These are phyloP conservation scores for Seira musarum DNA, from an alignment of 2,888 invertebrate species.

Conservation along the genomic window DNA sequence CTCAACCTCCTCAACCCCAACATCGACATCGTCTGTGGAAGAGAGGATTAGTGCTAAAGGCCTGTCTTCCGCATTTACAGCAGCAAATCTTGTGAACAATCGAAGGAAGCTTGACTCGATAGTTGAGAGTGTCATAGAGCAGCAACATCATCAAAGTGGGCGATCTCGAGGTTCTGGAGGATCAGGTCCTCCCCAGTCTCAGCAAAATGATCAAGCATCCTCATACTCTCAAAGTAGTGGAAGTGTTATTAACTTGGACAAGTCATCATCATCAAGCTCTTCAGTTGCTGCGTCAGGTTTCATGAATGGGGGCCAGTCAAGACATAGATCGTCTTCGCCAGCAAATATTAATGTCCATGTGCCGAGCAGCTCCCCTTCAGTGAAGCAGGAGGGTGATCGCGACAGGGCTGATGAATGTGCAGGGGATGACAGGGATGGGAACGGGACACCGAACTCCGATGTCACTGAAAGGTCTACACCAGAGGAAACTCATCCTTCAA, in stretches of 20 bases:
- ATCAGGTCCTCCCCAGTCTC: constrained; percentile 36
- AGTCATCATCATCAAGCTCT: constrained; percentile 47
- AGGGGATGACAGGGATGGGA: constrained; percentile 72
- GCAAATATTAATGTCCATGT: constrained; percentile 55
- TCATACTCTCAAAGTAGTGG: constrained; percentile 50
- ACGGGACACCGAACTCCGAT: constrained; percentile 74
- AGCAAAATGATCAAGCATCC: constrained; percentile 45
- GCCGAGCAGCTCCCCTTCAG: constrained; percentile 58
- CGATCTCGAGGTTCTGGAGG: constrained; percentile 50
- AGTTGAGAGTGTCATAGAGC: constrained; percentile 64
- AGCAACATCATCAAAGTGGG: constrained; percentile 54
- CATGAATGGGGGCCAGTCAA: constrained; percentile 64
- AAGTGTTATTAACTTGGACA: constrained; percentile 64
- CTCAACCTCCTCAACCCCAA: constrained; percentile 76
- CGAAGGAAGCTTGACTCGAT: constrained; percentile 63
- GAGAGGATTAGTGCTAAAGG: constrained; percentile 63
- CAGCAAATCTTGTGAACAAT: constrained; percentile 63
- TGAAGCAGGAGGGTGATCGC: constrained; percentile 57
- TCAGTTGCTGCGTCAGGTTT: constrained; percentile 45
- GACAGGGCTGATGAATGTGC: constrained; percentile 62
- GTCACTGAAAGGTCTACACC: constrained; percentile 74
- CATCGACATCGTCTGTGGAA: constrained; percentile 58
- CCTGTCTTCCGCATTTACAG: constrained; percentile 68
- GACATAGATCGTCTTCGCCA: constrained; percentile 63
- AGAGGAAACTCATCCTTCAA: constrained; percentile 71